Percentiles rank a stretch among this genome's conserved stretches.
These are phyloP conservation scores for Dipodomys spectabilis DNA, from an alignment of 2,113 vertebrate genomes.

Conservation along the genomic window DNA sequence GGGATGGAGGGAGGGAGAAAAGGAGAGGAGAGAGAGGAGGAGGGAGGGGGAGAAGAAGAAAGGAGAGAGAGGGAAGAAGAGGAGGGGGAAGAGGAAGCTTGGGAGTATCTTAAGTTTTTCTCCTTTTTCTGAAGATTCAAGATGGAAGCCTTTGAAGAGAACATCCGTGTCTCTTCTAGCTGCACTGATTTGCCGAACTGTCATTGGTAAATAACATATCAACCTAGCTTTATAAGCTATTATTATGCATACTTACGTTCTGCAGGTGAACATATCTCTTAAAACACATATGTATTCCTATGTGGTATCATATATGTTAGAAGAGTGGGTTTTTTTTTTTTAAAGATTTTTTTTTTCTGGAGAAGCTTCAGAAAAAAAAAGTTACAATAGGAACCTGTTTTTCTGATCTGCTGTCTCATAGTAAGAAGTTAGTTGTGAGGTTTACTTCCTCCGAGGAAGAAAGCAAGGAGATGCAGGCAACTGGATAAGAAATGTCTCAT, in stretches of 20 bases:
- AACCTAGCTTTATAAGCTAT: not conserved
- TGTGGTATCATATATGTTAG: not conserved
- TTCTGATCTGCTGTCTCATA: constrained; percentile 57
- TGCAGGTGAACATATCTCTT: not conserved
- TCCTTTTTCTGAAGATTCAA: constrained; percentile 35
- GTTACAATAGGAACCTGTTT: constrained; percentile 33
- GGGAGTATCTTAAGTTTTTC: not conserved
- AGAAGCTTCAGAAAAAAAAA: constrained; percentile 47
- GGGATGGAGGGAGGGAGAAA: too few species aligned
- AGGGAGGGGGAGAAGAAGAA: too few species aligned
- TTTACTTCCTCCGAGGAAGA: constrained; percentile 37
- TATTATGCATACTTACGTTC: constrained; percentile 9
- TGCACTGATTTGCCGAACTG: not conserved
- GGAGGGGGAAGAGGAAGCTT: too few species aligned
- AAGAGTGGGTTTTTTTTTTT: constrained; percentile 52
- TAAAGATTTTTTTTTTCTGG: constrained; percentile 18
- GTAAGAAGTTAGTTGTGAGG: constrained; percentile 58
- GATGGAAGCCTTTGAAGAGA: constrained; percentile 6
- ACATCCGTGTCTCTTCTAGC: constrained; percentile 12
- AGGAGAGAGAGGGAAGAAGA: too few species aligned
- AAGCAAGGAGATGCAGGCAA: constrained; percentile 44
- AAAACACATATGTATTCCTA: not conserved
- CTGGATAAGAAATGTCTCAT: constrained; percentile 75
- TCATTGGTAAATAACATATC: not conserved
- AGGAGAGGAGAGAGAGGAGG: too few species aligned